Base-by-base conservation (phyloP, 2,113 vertebrate species). In the Onychostruthus taczanowskii region DNA sequence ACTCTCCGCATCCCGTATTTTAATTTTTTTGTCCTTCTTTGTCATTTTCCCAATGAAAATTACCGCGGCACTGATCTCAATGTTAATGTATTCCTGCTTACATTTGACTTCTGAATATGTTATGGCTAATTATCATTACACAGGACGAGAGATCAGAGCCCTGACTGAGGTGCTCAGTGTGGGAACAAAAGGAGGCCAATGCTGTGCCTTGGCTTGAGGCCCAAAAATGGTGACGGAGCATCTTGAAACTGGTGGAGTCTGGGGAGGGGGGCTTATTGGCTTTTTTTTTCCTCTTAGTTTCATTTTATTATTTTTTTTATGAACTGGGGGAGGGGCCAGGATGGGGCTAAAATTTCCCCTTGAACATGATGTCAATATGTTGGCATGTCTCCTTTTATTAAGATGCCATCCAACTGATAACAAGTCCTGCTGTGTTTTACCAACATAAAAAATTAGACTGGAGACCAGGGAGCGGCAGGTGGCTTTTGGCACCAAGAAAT, bases 361-460 rank as follows among this genome's bases (percentile, higher is more conserved):
- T 98, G 99, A 99, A 99, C 98, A 99, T 97, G 98, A 98, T 99
- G 99, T 99, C 99, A 99, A 99, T 99, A 99, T 99, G 99, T 99
- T 99, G 99, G 99, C 98, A 98, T 97, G 98, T 98, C 98, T 99
- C 98, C 98, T 98, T 99, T 99, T 99, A 99, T 99, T 99, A 99
- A 99, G 99, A 99, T 98, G 98, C 99, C 98, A 98, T 99, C 98
- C 99, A 98, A 99, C 98, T 98, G 99, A 98, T 99, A 99, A 99
- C 99, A 98, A 98, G 98, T 99, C 99, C 98, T 99, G 99, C 99
- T 99, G 99, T 98, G 99, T 98, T 99, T 99, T 99, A 99, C 98
- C 99, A 99, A 99, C 99, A 99, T 99, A 99, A 99, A 99, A 99
- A 99, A 99, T 99, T 99, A 99, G 98, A 99, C 98, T 98, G 98